phyloP scores from a whole-genome alignment of 1,140 invertebrate genomes.

The Stratiolaelaps scimitus region DNA sequence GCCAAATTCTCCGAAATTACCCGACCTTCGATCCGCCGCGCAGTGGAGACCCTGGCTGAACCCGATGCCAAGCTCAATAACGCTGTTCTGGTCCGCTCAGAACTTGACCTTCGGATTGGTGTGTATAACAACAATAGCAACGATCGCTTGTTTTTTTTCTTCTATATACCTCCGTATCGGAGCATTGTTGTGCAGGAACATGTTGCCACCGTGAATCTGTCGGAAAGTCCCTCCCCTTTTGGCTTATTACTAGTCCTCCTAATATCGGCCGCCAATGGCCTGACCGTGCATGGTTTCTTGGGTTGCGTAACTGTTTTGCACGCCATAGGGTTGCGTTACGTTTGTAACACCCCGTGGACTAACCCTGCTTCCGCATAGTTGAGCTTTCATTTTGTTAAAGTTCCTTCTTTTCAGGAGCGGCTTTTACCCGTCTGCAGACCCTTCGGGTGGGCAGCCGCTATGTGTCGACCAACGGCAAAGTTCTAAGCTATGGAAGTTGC shows the following conservation, averaged over 20 bases:
- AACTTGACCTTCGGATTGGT: constrained; percentile 94
- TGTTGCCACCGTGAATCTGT: too few relatives aligned
- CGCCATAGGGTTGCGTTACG: not conserved
- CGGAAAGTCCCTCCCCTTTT: too few relatives aligned
- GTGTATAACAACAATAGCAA: constrained; percentile 32
- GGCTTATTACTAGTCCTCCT: not conserved
- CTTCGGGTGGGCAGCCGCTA: constrained; percentile 66
- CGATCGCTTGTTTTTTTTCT: not conserved
- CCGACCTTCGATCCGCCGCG: constrained; percentile 57
- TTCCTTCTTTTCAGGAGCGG: constrained; percentile 55
- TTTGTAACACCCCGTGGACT: not conserved
- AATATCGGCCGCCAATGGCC: not conserved
- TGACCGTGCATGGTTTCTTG: not conserved
- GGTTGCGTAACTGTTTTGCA: not conserved
- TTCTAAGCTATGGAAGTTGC: constrained; percentile 94
- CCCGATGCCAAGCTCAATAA: constrained; percentile 75
- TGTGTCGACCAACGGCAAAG: constrained; percentile 44
- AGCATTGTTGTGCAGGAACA: too few relatives aligned
- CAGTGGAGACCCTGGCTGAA: constrained; percentile 59
- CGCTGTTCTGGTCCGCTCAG: constrained; percentile 86
- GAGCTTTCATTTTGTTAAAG: too few relatives aligned
- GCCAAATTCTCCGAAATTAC: constrained; percentile 98
- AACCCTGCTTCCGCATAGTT: too few relatives aligned
- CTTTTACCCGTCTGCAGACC: constrained; percentile 98
- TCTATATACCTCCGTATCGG: too few relatives aligned